Base-by-base conservation (phyloP, 2,113 vertebrate genomes). In the Takifugu flavidus region DNA sequence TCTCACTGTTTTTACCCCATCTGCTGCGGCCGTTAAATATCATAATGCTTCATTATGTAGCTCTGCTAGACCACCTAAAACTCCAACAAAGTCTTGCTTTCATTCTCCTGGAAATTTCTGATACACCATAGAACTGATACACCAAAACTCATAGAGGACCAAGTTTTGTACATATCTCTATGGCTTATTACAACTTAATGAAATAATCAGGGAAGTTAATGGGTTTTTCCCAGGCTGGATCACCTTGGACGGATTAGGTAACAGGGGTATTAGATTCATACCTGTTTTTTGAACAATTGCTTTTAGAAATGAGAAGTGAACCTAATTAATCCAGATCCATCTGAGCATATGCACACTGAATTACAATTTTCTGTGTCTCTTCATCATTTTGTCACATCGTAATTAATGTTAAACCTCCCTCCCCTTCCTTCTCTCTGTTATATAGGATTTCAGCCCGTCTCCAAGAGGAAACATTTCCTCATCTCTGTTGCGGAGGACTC, bases 161-260 rank as follows among this genome's bases (percentile, higher is more conserved):
- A 6, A 10, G 7, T 39, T 39, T 11, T 39, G 7, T 57, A 45
- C 66, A 53, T 75, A 72, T 65, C 47, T 74, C n/a, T 43, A 47
- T 62, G 43, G 49, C 72, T 85, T 55, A 70, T 72, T 72, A 53
- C 59, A 62, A 56, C 65, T 71, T 69, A 66, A 83, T 74, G 44
- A 75, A 78, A 71, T 76, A 72, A 77, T 78, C 39, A 59, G 67
- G 29, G 25, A 25, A 53, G 29, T 61, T 72, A 83, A 82, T 71
- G 57, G 72, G 66, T 81, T 81, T 73, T 62, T 67, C 70, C 67
- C 49, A 44, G 31, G 66, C 57, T 53, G 66, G 52, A 52, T 75
- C 75, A 59, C 59, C 75, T 63, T 67, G 49, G 72, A 75, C 74
- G 63, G 61, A 72, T 74, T 78, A 39, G 34, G 34, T 6, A 39